phyloP scores from a whole-genome alignment of 23 tunicate genomes.

The Pegea sp. region DNA sequence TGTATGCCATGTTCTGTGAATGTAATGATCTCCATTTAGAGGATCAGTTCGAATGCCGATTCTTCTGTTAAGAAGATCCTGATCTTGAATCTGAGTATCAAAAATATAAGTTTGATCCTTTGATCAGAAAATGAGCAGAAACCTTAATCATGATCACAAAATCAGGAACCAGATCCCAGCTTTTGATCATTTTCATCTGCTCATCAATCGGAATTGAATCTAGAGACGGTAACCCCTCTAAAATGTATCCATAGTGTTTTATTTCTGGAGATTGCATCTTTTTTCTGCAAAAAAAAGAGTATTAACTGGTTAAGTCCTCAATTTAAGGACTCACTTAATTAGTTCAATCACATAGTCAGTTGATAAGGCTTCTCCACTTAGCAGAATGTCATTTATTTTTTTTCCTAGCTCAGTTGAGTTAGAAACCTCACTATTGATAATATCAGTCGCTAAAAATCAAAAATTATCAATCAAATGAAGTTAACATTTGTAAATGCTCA shows the following conservation, averaged over 20 bases:
- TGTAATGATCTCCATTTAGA: slow-evolving; percentile 38
- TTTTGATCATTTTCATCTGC: slow-evolving; percentile 41
- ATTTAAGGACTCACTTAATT: slow-evolving; percentile 15
- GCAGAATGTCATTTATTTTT: slow-evolving; percentile 51
- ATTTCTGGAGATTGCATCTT: slow-evolving; percentile 64
- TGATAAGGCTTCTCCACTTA: slow-evolving; percentile 43
- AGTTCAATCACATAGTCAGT: slow-evolving; percentile 55
- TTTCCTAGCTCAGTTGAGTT: slow-evolving; percentile 42
- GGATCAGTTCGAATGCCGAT: slow-evolving; percentile 53
- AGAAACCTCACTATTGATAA: slow-evolving; percentile 47
- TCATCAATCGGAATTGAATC: slow-evolving; percentile 23
- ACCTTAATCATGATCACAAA: slow-evolving; percentile 74
- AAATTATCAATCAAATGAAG: neutral
- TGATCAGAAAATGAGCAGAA: neutral
- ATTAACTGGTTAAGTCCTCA: neutral
- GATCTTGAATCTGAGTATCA: slow-evolving; percentile 43
- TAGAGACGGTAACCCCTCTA: slow-evolving; percentile 63
- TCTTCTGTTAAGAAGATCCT: slow-evolving; percentile 22
- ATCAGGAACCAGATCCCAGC: slow-evolving; percentile 57
- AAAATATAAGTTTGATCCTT: neutral
- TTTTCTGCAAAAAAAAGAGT: slow-evolving; percentile 19
- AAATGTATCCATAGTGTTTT: slow-evolving; percentile 72
- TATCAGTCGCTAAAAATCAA: slow-evolving; percentile 20
- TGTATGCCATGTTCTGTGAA: slow-evolving; percentile 31
- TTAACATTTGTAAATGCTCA: slow-evolving; percentile 4